Conservation (phyloP, 2,113 vertebrate genomes). For the Campylomormyrus numenius region DNA sequence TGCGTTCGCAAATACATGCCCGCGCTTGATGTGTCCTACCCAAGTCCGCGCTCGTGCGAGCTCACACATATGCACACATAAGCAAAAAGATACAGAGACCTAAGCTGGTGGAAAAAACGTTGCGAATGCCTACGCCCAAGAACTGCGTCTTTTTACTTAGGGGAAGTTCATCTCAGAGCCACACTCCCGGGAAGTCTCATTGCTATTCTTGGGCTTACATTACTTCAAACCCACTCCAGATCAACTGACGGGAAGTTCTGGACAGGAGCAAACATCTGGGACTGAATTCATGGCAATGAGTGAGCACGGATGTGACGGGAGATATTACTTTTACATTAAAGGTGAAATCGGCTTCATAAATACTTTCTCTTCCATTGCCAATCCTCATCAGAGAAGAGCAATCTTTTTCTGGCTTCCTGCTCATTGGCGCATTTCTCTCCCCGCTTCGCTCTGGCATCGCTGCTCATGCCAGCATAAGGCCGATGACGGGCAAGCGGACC, state of each 20-base stretch:
- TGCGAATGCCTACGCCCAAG: background rate
- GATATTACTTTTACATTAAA: constrained; percentile 13
- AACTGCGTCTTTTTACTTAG: background rate
- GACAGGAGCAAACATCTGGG: background rate
- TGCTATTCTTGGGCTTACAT: constrained; percentile 18
- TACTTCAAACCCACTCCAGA: constrained; percentile 8
- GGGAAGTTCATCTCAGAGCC: background rate
- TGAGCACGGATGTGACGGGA: background rate
- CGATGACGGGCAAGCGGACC: constrained; percentile 23
- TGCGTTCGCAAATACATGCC: background rate
- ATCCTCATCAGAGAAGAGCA: background rate
- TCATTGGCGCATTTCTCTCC: background rate
- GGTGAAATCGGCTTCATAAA: constrained; percentile 12
- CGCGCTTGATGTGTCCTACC: background rate
- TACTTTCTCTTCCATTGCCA: constrained; percentile 10
- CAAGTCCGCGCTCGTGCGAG: background rate
- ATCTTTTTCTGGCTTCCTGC: background rate
- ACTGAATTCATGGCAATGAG: constrained; percentile 22
- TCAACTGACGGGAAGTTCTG: background rate
- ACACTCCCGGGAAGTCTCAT: background rate
- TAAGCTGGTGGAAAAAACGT: background rate
- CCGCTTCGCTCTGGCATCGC: constrained; percentile 24
- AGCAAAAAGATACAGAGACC: background rate
- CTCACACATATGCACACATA: background rate
- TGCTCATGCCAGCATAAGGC: constrained; percentile 15